Evolutionary conservation across 2,797 vertebrate genomes (phyloP).

Genomic region (Rhinichthys osculus): DNA sequence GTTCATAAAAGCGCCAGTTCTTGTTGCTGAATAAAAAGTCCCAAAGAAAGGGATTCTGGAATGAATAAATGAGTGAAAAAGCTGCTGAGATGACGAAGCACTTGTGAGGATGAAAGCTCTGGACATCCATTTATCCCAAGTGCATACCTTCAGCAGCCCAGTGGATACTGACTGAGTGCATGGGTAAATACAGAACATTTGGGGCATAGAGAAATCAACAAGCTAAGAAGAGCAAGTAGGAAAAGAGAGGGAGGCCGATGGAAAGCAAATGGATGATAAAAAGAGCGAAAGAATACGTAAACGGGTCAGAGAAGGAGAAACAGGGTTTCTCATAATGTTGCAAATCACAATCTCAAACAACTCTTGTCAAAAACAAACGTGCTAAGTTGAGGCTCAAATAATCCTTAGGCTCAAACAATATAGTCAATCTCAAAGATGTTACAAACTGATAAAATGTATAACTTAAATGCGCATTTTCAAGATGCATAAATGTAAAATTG

Average conservation of each 20-base stretch:
- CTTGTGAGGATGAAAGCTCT: slow-evolving; percentile 40
- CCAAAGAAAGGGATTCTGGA: slow-evolving; percentile 5
- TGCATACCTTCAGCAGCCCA: slow-evolving; percentile 28
- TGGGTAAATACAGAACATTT: slow-evolving; percentile 38
- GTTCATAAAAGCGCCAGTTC: slow-evolving; percentile 30
- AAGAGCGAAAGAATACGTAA: neutral
- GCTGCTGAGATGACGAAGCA: slow-evolving; percentile 25
- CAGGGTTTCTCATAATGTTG: neutral
- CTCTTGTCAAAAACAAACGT: neutral
- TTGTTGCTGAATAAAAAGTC: slow-evolving; percentile 28
- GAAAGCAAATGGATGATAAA: slow-evolving; percentile 19
- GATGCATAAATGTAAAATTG: neutral
- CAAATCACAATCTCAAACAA: neutral
- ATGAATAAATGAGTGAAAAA: slow-evolving; percentile 46
- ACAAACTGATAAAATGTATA: neutral
- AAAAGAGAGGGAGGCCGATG: slow-evolving; percentile 7
- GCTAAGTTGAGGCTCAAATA: neutral
- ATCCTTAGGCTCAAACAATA: neutral
- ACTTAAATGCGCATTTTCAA: neutral
- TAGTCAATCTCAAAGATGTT: neutral
- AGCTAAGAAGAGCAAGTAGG: slow-evolving; percentile 29
- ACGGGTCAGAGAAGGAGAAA: neutral
- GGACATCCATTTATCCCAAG: slow-evolving; percentile 50
- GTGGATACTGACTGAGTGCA: slow-evolving; percentile 26
- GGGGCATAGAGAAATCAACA: slow-evolving; percentile 38